Base-by-base conservation (phyloP, 92 coral and sea anemone species). In the Virgularia gustaviana region DNA sequence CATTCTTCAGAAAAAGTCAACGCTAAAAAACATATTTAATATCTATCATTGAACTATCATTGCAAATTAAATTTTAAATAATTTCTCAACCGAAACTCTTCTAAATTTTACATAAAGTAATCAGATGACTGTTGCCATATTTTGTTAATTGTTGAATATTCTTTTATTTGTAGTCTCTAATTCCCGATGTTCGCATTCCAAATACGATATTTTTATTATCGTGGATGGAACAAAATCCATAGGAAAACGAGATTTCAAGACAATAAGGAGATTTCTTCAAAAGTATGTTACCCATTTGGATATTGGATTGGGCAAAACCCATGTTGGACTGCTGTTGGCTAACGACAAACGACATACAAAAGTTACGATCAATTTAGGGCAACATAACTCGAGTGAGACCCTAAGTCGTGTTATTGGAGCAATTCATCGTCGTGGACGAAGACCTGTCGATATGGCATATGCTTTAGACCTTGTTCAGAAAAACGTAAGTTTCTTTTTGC, bases 361-460 rank as follows among this genome's bases (percentile, higher is more conserved):
- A 49, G 51, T 68, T n/a, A 49, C 18, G 61, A 68, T 68, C 32
- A 68, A 38, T 24, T 49, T 68, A 29, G 75, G 75, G n/a, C 75
- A 68, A 51, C 36, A 68, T 49, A 61, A 34, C 24, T 68, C 75
- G 22, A 31, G 29, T 29, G 32, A 31, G 0, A 23, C 75, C 4
- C 34, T 68, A 1, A 49, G 45, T 22, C 18, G 24, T 51, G 60
- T 61, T 20, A 31, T 68, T 49, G 61, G 75, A 44, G 28, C 45
- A 27, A 49, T 68, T 27, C 49, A 49, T 47, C 61, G 38, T 30
- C 39, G 33, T n/a, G 32, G 61, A 33, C 49, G 75, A n/a, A 2
- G 44, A 9, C 19, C 9, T 16, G 22, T 61, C 23, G 75, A 68
- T 51, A 68, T 68, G 75, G 75, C 41, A n/a, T 15, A 49, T 51